phyloP scores from a whole-genome alignment of 2,888 invertebrate species.

The Lasioglossum vierecki region DNA sequence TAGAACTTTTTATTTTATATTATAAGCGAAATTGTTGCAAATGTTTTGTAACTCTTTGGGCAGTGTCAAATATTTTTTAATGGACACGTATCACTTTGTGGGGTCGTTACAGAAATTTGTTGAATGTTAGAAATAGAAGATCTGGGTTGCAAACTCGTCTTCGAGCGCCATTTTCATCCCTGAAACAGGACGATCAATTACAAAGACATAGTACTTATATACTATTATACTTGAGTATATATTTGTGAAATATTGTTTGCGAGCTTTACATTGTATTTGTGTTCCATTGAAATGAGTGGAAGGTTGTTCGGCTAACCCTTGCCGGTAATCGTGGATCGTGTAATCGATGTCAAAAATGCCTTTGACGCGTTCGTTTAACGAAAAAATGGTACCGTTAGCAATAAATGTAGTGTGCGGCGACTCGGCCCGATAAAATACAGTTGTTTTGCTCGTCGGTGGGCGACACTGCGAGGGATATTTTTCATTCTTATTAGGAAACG shows the following conservation, averaged over 20 bases:
- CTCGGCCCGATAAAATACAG: constrained; percentile 55
- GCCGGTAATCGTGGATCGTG: background rate
- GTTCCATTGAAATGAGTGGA: background rate
- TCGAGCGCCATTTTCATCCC: background rate
- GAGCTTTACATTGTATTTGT: background rate
- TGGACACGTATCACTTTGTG: background rate
- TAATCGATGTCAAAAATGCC: constrained; percentile 35
- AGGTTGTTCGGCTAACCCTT: background rate
- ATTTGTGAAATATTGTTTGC: background rate
- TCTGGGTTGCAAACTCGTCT: background rate
- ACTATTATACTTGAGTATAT: too few relatives aligned
- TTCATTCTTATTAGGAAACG: constrained; percentile 56
- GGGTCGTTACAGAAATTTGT: too few relatives aligned
- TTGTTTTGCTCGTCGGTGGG: constrained; percentile 8
- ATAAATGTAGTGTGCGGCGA: constrained; percentile 49
- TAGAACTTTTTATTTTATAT: background rate
- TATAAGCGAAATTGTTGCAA: background rate
- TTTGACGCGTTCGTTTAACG: constrained; percentile 56
- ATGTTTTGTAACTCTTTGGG: background rate
- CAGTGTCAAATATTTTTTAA: background rate
- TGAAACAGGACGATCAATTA: background rate
- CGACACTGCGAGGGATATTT: constrained; percentile 56
- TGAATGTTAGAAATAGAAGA: background rate
- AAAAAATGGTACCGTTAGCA: constrained; percentile 54
- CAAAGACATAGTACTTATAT: background rate